Conservation (phyloP, 2,113 vertebrate genomes). For the Phocoena sinus region DNA sequence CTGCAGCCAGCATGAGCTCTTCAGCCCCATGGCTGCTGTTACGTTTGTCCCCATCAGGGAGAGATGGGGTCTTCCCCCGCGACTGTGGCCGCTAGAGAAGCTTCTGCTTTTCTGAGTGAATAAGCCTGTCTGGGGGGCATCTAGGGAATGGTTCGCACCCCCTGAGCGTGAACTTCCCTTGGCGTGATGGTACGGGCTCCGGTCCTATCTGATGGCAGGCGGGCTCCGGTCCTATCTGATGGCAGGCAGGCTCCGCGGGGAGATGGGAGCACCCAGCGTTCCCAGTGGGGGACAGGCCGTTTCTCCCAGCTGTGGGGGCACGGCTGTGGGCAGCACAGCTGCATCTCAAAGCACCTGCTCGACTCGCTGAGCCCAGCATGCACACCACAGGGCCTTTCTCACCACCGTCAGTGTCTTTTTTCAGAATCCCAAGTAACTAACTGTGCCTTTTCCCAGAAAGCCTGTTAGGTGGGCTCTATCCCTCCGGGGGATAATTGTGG, state of each 20-base stretch:
- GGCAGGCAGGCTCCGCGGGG: no score
- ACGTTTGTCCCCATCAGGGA: not conserved
- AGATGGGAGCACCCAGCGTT: not conserved
- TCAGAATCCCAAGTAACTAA: not conserved
- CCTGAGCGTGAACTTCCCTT: not conserved
- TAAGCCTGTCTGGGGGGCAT: constrained; percentile 47
- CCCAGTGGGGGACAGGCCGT: accelerated
- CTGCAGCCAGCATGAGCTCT: not conserved
- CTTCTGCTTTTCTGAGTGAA: constrained; percentile 59
- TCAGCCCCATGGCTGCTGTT: not conserved
- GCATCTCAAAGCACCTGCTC: no score
- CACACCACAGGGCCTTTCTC: not conserved
- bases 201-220: not conserved
- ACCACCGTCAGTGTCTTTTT: not conserved
- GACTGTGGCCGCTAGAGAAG: not conserved
- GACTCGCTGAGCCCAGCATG: not conserved
- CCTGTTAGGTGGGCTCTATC: not conserved
- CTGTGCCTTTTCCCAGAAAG: not conserved
- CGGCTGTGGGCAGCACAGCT: not conserved
- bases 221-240: not conserved
- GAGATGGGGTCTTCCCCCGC: not conserved
- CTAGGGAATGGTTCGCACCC: constrained; percentile 50
- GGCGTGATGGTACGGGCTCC: accelerated
- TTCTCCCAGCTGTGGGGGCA: accelerated
- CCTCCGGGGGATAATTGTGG: not conserved